Percentiles rank a stretch among this genome's conserved stretches.
Evolutionary conservation across 1,140 invertebrate species (phyloP).

Genomic region (Trichogramma pretiosum): DNA sequence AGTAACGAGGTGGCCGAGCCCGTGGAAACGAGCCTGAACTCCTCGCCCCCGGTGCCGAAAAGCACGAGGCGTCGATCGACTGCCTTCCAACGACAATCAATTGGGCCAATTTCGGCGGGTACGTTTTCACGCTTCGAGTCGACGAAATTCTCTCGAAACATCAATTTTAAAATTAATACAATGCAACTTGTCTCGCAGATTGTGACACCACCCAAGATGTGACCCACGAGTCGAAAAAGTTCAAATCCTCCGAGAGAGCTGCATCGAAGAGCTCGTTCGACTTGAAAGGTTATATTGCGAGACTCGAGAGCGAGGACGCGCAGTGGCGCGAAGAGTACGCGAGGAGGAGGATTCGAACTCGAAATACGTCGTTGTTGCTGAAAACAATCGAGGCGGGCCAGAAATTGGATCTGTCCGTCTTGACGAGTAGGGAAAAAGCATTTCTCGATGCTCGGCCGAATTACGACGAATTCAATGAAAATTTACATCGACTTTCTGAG

Average conservation of each 20-base stretch:
- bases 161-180: constrained; percentile 17
- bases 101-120: too few relatives aligned
- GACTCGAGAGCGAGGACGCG: constrained; percentile 26
- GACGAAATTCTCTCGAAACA: neutral
- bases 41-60: too few relatives aligned
- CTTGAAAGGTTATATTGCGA: constrained; percentile 26
- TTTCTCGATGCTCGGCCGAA: constrained; percentile 27
- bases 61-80: constrained; percentile 26
- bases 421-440: constrained; percentile 25
- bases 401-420: constrained; percentile 20
- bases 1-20: too few relatives aligned
- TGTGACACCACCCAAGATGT: constrained; percentile 1
- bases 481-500: constrained; percentile 21
- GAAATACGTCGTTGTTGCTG: too few relatives aligned
- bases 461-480: constrained; percentile 27
- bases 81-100: constrained; percentile 22
- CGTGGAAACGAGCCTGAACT: too few relatives aligned
- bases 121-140: too few relatives aligned
- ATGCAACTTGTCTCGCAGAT: neutral
- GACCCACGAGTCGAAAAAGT: constrained; percentile 1
- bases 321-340: constrained; percentile 25
- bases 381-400: constrained; percentile 18
- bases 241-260: constrained; percentile 1
- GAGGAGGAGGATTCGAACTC: constrained; percentile 22
- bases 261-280: constrained; percentile 18